Conservation (phyloP, 2,888 invertebrate genomes). For the Heliconius hortense region DNA sequence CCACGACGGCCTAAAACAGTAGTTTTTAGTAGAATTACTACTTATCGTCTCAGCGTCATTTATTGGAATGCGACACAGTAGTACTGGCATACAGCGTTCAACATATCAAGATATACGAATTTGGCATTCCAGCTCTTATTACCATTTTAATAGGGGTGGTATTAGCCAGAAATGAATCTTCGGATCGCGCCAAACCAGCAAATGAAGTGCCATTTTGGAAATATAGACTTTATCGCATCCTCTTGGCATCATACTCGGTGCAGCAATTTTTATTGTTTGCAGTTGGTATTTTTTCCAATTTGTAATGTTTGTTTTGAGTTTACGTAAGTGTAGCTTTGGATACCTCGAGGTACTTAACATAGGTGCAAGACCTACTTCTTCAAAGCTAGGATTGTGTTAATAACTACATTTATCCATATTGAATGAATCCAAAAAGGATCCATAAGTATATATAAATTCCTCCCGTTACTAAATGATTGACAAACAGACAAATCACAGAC, state of each 20-base stretch:
- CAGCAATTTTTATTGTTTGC: slow-evolving; percentile 31
- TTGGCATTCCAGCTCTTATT: slow-evolving; percentile 17
- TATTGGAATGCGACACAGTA: slow-evolving; percentile 40
- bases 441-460: too few species aligned
- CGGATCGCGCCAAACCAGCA: slow-evolving; percentile 36
- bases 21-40: slow-evolving; percentile 29
- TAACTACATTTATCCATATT: too few species aligned
- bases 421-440: too few species aligned
- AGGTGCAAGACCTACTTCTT: background rate
- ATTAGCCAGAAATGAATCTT: slow-evolving; percentile 3
- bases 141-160: slow-evolving; percentile 4
- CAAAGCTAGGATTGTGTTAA: too few species aligned
- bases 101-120: background rate
- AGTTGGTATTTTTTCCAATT: slow-evolving; percentile 23
- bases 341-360: background rate
- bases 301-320: slow-evolving; percentile 2
- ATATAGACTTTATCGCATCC: slow-evolving; percentile 32
- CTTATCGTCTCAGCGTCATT: slow-evolving; percentile 37
- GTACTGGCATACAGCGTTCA: slow-evolving; percentile 30
- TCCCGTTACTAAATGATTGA: too few species aligned
- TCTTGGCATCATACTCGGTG: slow-evolving; percentile 31
- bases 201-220: slow-evolving; percentile 38
- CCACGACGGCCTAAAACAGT: background rate
- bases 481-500: too few species aligned
- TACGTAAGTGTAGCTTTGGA: background rate